A percentile compares a stretch with the other conserved stretches of the same genome.
Conservation (phyloP, 2,797 vertebrate species). For the Liasis olivaceus region DNA sequence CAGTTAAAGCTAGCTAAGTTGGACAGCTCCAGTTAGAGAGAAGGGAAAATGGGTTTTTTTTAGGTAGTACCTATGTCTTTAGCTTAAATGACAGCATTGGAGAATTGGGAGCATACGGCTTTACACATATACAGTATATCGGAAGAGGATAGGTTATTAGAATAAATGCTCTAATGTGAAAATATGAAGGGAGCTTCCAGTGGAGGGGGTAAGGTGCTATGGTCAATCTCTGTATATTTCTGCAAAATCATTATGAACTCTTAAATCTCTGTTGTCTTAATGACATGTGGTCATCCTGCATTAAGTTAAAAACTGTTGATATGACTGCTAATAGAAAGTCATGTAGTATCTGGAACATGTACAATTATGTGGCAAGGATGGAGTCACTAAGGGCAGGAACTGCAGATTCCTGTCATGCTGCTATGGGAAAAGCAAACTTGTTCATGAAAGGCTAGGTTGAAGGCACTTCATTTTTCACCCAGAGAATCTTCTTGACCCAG, state of each 20-base stretch:
- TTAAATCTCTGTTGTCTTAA: neutral
- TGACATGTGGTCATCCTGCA: slow-evolving; percentile 3
- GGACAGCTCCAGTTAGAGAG: neutral
- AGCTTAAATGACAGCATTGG: neutral
- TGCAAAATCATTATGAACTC: neutral
- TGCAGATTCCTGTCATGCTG: neutral
- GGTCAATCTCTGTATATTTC: neutral
- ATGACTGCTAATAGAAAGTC: neutral
- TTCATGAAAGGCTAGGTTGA: neutral
- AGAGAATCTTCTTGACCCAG: neutral
- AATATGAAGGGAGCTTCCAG: neutral
- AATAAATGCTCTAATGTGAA: neutral
- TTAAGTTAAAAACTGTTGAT: neutral
- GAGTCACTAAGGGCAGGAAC: neutral
- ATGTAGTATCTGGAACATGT: neutral
- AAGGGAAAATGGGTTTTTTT: neutral
- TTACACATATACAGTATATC: neutral
- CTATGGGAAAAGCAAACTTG: neutral
- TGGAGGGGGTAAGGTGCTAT: neutral
- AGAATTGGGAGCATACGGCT: neutral
- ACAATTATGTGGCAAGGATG: neutral
- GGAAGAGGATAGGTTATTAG: neutral
- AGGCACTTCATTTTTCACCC: neutral
- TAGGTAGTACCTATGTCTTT: neutral
- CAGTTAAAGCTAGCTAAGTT: neutral